Percentiles rank a stretch among this genome's conserved stretches.
Evolutionary conservation across 2,797 vertebrate species (phyloP).

Genomic region (Myiothlypis chrysogaster): DNA sequence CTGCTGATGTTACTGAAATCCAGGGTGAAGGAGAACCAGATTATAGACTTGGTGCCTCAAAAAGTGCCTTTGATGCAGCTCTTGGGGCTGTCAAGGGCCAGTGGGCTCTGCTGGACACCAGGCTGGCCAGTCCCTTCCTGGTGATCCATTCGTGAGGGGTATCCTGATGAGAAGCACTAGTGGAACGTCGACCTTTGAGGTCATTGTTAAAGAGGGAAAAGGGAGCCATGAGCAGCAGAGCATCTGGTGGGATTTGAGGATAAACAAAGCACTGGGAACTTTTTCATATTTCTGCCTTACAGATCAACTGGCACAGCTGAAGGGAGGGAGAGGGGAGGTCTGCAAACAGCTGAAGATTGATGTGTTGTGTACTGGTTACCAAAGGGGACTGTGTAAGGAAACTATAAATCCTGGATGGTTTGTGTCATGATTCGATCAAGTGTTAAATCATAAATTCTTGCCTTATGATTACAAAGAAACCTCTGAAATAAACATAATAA

Average conservation of each 20-base stretch:
- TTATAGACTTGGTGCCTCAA: fast-evolving
- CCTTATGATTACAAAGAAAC: neutral
- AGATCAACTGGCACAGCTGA: neutral
- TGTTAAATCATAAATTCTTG: neutral
- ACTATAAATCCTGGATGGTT: neutral
- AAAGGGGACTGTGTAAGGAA: neutral
- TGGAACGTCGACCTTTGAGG: fast-evolving
- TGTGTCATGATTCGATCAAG: neutral
- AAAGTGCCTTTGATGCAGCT: neutral
- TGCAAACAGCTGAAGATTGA: neutral
- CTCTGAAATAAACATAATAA: neutral
- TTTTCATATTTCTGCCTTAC: neutral
- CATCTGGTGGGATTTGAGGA: neutral
- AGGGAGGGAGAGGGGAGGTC: neutral
- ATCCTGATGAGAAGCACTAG: fast-evolving
- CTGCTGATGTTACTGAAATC: neutral
- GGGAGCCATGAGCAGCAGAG: too few relatives aligned
- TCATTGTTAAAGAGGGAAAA: neutral
- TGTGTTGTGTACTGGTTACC: neutral
- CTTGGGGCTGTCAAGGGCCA: neutral
- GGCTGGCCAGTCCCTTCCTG: neutral
- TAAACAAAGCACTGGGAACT: neutral
- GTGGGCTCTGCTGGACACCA: neutral
- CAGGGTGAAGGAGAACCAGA: neutral
- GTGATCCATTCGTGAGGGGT: neutral